Base-by-base conservation (phyloP, 2,888 invertebrate species). In the Ganaspis brasiliensis region DNA sequence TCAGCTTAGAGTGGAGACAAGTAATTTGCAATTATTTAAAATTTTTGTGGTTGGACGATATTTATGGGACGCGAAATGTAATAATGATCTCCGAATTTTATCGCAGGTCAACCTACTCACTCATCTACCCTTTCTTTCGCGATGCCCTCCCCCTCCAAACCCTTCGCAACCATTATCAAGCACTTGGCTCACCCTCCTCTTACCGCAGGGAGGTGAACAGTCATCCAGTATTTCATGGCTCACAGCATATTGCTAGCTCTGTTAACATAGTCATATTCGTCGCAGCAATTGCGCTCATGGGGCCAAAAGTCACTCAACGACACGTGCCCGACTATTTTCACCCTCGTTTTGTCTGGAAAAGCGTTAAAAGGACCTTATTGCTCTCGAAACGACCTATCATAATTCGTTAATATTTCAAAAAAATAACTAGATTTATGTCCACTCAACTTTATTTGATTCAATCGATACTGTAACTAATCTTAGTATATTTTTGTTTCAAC, bases 171-270 rank as follows among this genome's bases (percentile, higher is more conserved):
- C 24, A 73, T 84, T 82, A 81, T 78, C 72, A 55, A 76, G 80
- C 77, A 77, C 78, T 76, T 74, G 82, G 72, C 70, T 82, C 78
- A 84, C 85, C 87, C 87, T 85, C 82, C 82, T 78, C 79, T 80
- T 72, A 67, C 80, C 81, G 71, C 83, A 81, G 84, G 83, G 78
- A 87, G 86, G 84, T 85, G 85, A 86, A 85, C 87, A 85, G 80
- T 86, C 82, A 84, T 83, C 83, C 82, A 75, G 83, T 81, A 87
- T 88, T 88, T 88, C 87, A 88, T 86, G 89, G 87, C 83, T 87
- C 85, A 84, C 84, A 82, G 87, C 82, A 81, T 83, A 84, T 84
- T 79, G 85, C 82, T 75, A 75, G 76, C 59, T 45, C 77, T 75
- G 75, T 76, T 77, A 78, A 71, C 80, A 74, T 79, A 79, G 76